Evolutionary conservation across 2,113 vertebrate genomes (phyloP).

Genomic region (Rissa tridactyla): DNA sequence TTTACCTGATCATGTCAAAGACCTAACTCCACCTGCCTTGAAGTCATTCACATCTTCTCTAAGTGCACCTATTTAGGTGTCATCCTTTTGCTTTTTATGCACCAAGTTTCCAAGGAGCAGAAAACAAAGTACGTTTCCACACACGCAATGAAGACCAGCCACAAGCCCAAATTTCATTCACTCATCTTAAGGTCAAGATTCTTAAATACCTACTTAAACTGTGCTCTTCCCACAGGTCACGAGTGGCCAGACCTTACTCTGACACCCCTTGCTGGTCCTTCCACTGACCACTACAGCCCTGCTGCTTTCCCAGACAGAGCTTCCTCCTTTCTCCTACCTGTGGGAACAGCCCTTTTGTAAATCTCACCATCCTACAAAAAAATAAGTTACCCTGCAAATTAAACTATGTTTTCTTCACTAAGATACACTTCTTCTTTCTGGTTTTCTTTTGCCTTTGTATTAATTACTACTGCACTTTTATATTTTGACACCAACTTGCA

Average conservation of each 20-base stretch:
- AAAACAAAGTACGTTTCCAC: not conserved
- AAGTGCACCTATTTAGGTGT: not conserved
- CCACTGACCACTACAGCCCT: not conserved
- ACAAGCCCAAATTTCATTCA: not conserved
- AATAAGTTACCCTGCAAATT: not conserved
- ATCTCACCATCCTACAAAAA: not conserved
- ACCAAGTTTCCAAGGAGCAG: not conserved
- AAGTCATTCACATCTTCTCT: not conserved
- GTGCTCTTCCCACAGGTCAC: not conserved
- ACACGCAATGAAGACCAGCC: fast-evolving
- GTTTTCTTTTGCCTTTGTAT: not conserved
- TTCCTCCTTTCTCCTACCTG: not conserved
- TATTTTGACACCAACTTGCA: not conserved
- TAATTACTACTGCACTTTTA: not conserved
- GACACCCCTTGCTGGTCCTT: not conserved
- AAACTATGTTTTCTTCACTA: not conserved
- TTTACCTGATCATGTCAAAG: not conserved
- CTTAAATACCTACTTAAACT: not conserved
- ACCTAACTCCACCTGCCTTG: not conserved
- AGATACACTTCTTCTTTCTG: fast-evolving
- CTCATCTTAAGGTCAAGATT: not conserved
- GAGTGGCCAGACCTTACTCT: not conserved
- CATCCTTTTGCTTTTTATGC: not conserved
- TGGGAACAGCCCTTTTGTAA: not conserved
- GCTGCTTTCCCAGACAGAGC: not conserved